Evolutionary conservation across 2,888 invertebrate genomes (phyloP).

Genomic region (Coecobrya sp.): DNA sequence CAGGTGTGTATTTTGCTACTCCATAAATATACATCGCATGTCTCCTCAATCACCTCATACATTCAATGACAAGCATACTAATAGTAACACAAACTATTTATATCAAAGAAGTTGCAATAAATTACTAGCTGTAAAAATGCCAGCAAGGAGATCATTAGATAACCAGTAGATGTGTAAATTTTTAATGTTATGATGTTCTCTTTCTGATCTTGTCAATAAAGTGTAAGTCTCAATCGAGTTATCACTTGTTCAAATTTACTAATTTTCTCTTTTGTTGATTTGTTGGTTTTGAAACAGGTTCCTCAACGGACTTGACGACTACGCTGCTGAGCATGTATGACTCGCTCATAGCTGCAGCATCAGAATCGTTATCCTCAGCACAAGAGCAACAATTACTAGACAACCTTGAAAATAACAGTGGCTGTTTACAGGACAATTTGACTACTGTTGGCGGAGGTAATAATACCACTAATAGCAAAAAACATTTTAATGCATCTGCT

Average conservation of each 20-base stretch:
- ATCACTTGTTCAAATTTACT: constrained; percentile 53
- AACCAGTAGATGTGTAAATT: constrained; percentile 33
- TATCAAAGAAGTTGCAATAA: constrained; percentile 47
- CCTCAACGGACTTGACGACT: constrained; percentile 94
- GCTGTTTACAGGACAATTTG: constrained; percentile 59
- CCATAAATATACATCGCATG: constrained; percentile 52
- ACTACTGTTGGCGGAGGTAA: constrained; percentile 22
- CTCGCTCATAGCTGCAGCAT: constrained; percentile 89
- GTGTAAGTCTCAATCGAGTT: constrained; percentile 9
- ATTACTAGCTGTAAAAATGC: constrained; percentile 26
- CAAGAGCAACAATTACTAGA: constrained; percentile 76
- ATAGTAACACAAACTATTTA: constrained; percentile 25
- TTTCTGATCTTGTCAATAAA: constrained; percentile 58
- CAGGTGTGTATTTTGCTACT: constrained; percentile 50
- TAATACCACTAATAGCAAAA: constrained; percentile 7
- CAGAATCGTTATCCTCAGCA: constrained; percentile 75
- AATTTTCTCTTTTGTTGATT: constrained; percentile 81
- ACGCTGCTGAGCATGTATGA: constrained; percentile 96
- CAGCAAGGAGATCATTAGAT: constrained; percentile 77
- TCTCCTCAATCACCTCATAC: background rate
- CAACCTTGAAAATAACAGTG: constrained; percentile 77
- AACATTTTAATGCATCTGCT: constrained; percentile 63
- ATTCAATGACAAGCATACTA: background rate
- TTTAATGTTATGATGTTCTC: background rate
- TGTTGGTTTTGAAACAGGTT: constrained; percentile 91